phyloP scores from a whole-genome alignment of 2,797 vertebrate genomes.

The Tarsius wallacei region DNA sequence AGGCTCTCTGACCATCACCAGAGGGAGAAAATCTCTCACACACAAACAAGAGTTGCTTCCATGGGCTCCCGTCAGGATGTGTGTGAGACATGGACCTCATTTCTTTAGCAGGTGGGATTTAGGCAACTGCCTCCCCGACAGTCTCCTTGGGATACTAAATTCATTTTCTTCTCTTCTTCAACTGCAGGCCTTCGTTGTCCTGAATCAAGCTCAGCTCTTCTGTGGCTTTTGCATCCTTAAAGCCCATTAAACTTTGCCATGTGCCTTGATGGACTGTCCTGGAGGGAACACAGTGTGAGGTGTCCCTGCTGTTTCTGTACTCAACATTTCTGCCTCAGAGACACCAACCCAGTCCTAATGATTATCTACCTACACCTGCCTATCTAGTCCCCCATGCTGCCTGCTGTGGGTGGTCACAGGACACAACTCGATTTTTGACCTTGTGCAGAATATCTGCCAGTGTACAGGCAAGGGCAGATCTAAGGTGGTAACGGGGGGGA shows the following conservation, averaged over 20 bases:
- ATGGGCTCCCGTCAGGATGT: background rate
- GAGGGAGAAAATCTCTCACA: background rate
- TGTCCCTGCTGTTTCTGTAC: background rate
- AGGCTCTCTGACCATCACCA: background rate
- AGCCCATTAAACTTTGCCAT: background rate
- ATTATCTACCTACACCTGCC: rapidly evolving
- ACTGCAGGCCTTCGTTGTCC: background rate
- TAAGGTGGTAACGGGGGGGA: too few species aligned
- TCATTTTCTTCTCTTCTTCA: background rate
- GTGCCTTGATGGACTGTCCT: background rate
- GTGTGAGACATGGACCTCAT: too few species aligned
- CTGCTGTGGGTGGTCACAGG: background rate
- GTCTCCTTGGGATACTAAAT: background rate
- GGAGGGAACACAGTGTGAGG: background rate
- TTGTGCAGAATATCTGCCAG: background rate
- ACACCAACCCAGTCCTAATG: background rate
- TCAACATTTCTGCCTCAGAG: background rate
- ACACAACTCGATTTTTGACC: background rate
- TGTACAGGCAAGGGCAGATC: too few species aligned
- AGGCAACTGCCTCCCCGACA: background rate
- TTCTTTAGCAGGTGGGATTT: background rate
- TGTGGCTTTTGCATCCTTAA: background rate
- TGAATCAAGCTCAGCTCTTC: background rate
- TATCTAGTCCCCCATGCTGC: background rate
- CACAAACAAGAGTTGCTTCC: background rate